phyloP scores from a whole-genome alignment of 1,140 invertebrate genomes.

The Drosophila carrolli region DNA sequence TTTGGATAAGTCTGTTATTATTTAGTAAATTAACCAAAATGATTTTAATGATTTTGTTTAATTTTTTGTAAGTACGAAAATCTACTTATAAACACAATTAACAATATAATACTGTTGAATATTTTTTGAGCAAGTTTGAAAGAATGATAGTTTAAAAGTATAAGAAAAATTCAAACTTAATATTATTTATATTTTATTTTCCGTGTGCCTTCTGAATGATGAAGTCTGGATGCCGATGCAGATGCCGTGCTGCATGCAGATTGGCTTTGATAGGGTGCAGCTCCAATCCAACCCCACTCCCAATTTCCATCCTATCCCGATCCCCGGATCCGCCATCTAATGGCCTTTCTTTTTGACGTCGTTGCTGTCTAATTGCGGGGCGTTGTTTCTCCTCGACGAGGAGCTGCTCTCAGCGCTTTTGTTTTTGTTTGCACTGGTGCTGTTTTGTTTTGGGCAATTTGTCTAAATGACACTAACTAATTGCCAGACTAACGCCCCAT shows the following conservation, averaged over 20 bases:
- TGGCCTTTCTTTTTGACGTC: slow-evolving; percentile 78
- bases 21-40: too few species aligned
- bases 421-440: slow-evolving; percentile 42
- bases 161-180: too few species aligned
- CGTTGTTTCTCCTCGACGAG: slow-evolving; percentile 55
- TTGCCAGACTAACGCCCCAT: slow-evolving; percentile 78
- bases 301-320: not conserved
- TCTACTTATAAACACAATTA: too few species aligned
- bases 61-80: too few species aligned
- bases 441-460: slow-evolving; percentile 70
- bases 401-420: slow-evolving; percentile 40
- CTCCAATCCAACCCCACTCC: not conserved
- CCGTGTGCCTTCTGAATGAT: slow-evolving; percentile 15
- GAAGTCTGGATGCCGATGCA: slow-evolving; percentile 32
- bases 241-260: slow-evolving; percentile 51
- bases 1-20: too few species aligned
- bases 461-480: slow-evolving; percentile 81
- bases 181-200: not conserved
- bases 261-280: slow-evolving; percentile 53
- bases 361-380: slow-evolving; percentile 58
- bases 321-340: slow-evolving; percentile 39
- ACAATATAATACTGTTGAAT: too few species aligned
- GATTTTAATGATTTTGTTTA: too few species aligned
- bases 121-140: too few species aligned
- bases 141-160: too few species aligned